Conservation (phyloP, 1,140 invertebrate species). For the Rhopalosiphum padi region DNA sequence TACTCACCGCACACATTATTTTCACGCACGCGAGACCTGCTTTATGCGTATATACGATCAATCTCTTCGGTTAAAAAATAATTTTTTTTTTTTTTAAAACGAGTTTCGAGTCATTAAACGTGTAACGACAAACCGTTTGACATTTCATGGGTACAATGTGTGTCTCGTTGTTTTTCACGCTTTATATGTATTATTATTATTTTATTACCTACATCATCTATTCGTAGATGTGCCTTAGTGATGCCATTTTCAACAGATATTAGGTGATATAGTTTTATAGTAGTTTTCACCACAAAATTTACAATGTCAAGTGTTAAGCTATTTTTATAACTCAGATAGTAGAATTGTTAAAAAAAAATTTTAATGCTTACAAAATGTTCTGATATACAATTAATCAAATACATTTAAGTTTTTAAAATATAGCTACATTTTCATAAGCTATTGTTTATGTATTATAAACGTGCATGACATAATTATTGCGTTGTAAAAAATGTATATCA, state of each 20-base stretch:
- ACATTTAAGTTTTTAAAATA: background rate
- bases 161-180: conserved; percentile 24
- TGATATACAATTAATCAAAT: background rate
- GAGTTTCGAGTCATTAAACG: conserved; percentile 20
- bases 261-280: background rate
- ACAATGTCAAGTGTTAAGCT: background rate
- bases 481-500: background rate
- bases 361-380: background rate
- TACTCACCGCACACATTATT: background rate
- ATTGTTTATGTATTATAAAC: background rate
- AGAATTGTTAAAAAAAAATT: background rate
- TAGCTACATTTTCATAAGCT: background rate
- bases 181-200: background rate
- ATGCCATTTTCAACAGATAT: background rate
- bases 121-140: conserved; percentile 13
- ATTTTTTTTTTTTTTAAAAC: background rate
- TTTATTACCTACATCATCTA: background rate
- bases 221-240: background rate
- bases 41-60: background rate
- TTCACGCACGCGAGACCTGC: background rate
- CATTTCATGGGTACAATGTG: background rate
- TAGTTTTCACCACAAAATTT: background rate
- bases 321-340: background rate
- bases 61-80: conserved; percentile 12
- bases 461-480: background rate